Conservation (phyloP, 2,797 vertebrate species). For the Phylloscopus collybita region DNA sequence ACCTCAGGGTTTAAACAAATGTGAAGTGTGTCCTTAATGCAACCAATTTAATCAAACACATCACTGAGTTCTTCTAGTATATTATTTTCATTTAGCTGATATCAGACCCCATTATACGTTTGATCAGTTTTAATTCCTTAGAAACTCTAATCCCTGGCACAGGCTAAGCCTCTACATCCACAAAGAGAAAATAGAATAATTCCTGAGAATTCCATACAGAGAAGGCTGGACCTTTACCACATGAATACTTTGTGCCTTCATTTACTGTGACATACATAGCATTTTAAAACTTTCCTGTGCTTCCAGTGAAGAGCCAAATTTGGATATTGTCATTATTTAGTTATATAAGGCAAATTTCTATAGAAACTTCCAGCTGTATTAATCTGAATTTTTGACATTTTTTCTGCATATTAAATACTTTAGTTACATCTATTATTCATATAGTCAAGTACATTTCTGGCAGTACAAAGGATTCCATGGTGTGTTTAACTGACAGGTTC, state of each 20-base stretch:
- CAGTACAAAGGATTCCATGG: neutral
- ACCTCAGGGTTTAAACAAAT: conserved; percentile 55
- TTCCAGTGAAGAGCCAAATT: neutral
- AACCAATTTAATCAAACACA: conserved; percentile 65
- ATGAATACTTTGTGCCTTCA: neutral
- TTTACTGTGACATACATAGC: neutral
- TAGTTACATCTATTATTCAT: neutral
- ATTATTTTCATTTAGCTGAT: conserved; percentile 56
- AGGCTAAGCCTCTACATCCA: neutral
- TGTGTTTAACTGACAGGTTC: neutral
- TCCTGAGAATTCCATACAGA: neutral
- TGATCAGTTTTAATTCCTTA: conserved; percentile 61
- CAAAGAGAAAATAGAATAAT: neutral
- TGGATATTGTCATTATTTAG: neutral
- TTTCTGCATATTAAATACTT: neutral
- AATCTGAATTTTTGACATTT: neutral
- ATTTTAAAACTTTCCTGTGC: neutral
- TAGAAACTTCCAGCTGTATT: neutral
- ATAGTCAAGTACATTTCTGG: neutral
- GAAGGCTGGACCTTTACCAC: neutral
- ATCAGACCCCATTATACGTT: conserved; percentile 5
- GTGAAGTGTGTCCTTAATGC: conserved; percentile 36
- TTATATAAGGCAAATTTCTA: neutral
- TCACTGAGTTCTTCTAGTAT: conserved; percentile 22
- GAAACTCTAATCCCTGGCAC: conserved; percentile 16